phyloP scores from a whole-genome alignment of 1,140 invertebrate species.

The Danaus plexippus region DNA sequence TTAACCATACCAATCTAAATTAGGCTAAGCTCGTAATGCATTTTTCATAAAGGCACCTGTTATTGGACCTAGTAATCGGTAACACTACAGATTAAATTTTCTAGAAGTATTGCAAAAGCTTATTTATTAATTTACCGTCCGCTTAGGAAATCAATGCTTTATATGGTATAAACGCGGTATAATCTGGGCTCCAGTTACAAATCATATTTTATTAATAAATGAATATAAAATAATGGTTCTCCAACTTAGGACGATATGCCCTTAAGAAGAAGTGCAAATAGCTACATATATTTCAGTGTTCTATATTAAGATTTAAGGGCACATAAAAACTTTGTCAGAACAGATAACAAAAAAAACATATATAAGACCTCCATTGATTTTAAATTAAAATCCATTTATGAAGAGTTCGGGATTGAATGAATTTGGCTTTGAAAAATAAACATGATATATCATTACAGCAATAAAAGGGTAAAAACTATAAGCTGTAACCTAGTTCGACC shows the following conservation, averaged over 20 bases:
- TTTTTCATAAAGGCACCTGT: constrained; percentile 26
- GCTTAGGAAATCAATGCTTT: constrained; percentile 13
- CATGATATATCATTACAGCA: too few relatives aligned
- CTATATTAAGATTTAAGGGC: too few relatives aligned
- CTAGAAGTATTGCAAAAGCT: constrained; percentile 9
- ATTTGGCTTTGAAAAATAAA: background rate
- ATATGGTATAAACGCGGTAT: constrained; percentile 17
- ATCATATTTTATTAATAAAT: constrained; percentile 21
- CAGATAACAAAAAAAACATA: constrained; percentile 3
- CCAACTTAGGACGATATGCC: too few relatives aligned
- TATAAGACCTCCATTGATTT: constrained; percentile 16
- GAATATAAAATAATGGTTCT: constrained; percentile 10
- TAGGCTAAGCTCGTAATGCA: constrained; percentile 20
- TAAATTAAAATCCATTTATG: constrained; percentile 19
- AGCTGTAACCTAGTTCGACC: too few relatives aligned
- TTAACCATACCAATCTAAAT: constrained; percentile 9
- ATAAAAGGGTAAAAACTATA: too few relatives aligned
- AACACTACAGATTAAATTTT: constrained; percentile 17
- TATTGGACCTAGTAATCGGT: constrained; percentile 21
- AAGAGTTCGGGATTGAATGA: constrained; percentile 15
- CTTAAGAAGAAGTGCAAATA: too few relatives aligned
- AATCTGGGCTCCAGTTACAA: constrained; percentile 19
- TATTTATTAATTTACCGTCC: constrained; percentile 17
- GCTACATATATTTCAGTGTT: too few relatives aligned
- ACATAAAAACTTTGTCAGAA: background rate